Percentiles rank a stretch among this genome's conserved stretches.
These are phyloP conservation scores for Erebia aethiops DNA, from an alignment of 2,888 invertebrate species.

Conservation along the genomic window DNA sequence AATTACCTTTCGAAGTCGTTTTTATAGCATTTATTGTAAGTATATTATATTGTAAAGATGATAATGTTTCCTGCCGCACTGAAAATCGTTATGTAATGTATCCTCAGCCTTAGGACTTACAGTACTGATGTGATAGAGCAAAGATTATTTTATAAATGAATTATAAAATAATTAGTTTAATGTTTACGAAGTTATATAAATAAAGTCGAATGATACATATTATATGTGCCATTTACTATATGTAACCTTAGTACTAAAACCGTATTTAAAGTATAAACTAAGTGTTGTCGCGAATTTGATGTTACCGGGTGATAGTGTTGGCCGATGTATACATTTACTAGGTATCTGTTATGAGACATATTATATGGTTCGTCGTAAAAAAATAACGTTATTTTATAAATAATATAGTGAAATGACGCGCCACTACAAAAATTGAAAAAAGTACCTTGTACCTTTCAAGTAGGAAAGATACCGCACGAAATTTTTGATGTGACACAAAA, in stretches of 20 bases:
- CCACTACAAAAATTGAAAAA: no score
- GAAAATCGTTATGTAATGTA: slow-evolving; percentile 30
- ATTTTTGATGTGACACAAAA: no score
- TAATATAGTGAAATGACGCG: no score
- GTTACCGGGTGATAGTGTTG: slow-evolving; percentile 1
- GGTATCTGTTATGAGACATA: background rate
- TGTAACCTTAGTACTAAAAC: slow-evolving; percentile 62
- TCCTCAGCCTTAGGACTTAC: slow-evolving; percentile 61
- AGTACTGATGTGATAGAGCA: slow-evolving; percentile 79
- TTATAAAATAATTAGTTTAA: slow-evolving; percentile 7
- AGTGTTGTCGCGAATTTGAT: slow-evolving; percentile 36
- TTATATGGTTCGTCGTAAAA: slow-evolving; percentile 4
- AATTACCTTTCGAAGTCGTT: no score
- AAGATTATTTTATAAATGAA: slow-evolving; percentile 55
- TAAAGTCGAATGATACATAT: slow-evolving; percentile 70
- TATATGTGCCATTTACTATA: slow-evolving; percentile 73
- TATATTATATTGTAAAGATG: background rate
- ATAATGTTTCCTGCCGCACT: background rate
- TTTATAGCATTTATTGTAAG: background rate
- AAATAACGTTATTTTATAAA: background rate
- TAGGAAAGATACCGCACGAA: no score
- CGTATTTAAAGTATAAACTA: slow-evolving; percentile 42
- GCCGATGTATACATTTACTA: background rate
- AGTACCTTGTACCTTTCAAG: no score
- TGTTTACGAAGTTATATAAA: slow-evolving; percentile 44